Conservation (phyloP, 2,113 vertebrate species). For the Boulengerochromis microlepis region DNA sequence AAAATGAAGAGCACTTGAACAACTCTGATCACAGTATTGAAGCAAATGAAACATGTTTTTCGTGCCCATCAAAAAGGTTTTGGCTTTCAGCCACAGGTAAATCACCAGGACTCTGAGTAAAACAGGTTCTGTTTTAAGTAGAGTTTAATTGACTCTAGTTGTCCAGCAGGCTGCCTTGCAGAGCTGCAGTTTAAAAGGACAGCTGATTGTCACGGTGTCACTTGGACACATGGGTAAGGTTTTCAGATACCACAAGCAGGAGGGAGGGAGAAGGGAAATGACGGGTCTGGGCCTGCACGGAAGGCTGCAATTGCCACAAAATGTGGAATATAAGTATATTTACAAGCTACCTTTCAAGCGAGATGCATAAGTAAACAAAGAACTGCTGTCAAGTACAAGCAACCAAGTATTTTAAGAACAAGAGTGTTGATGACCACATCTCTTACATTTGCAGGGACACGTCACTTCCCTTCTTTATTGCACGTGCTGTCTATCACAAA, state of each 20-base stretch:
- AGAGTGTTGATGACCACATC: background rate
- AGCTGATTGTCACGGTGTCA: background rate
- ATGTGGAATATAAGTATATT: background rate
- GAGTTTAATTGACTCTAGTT: background rate
- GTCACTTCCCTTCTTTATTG: background rate
- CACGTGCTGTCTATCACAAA: background rate
- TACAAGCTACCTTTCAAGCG: background rate
- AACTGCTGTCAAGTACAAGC: background rate
- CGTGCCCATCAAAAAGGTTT: background rate
- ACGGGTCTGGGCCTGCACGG: accelerated
- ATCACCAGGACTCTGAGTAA: background rate
- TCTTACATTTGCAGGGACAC: slow-evolving; percentile 12
- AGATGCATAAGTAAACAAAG: background rate
- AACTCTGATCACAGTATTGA: slow-evolving; percentile 43
- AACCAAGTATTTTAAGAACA: background rate
- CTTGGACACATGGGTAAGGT: background rate
- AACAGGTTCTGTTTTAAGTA: background rate
- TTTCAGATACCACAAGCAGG: background rate
- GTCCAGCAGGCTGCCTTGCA: slow-evolving; percentile 22
- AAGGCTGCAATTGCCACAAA: background rate
- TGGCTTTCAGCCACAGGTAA: background rate
- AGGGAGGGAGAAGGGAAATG: background rate
- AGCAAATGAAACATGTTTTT: accelerated
- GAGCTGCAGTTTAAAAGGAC: background rate
- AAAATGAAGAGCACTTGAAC: slow-evolving; percentile 9